Conservation (phyloP, 2,888 invertebrate species). For the Agonum fuliginosum region DNA sequence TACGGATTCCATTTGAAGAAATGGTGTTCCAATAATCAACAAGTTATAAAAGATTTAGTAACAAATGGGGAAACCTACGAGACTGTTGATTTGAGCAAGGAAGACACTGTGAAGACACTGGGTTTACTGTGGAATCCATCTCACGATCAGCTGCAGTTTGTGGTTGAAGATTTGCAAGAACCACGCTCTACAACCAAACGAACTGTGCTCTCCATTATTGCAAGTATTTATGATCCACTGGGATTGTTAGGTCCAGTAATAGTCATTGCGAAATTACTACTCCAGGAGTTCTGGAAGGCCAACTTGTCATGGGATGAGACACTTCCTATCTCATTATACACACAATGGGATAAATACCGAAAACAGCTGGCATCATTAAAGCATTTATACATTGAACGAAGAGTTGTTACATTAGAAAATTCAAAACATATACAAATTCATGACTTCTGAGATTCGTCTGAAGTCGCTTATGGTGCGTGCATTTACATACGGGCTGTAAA, state of each 20-base stretch:
- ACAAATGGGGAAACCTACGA: too few relatives aligned
- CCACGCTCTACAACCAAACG: not conserved
- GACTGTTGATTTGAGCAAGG: too few relatives aligned
- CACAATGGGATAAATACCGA: not conserved
- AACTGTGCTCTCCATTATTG: slow-evolving; percentile 59
- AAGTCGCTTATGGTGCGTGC: not conserved
- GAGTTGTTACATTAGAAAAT: not conserved
- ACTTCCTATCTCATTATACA: slow-evolving; percentile 26
- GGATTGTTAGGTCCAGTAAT: slow-evolving; percentile 64
- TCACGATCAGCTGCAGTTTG: too few relatives aligned
- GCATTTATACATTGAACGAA: not conserved
- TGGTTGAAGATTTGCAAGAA: too few relatives aligned
- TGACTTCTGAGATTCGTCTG: not conserved
- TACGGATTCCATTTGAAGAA: too few relatives aligned
- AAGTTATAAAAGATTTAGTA: too few relatives aligned
- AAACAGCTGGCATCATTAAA: not conserved
- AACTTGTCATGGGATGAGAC: slow-evolving; percentile 63
- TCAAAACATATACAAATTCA: not conserved
- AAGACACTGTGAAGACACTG: too few relatives aligned
- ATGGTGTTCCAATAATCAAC: too few relatives aligned
- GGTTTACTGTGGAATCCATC: not conserved
- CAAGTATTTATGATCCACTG: slow-evolving; percentile 64
- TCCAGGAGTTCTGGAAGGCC: slow-evolving; percentile 62
- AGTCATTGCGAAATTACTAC: slow-evolving; percentile 62
- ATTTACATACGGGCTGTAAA: too few relatives aligned